Evolutionary conservation across 2,113 vertebrate genomes (phyloP).

Genomic region (Phyllostomus hastatus): DNA sequence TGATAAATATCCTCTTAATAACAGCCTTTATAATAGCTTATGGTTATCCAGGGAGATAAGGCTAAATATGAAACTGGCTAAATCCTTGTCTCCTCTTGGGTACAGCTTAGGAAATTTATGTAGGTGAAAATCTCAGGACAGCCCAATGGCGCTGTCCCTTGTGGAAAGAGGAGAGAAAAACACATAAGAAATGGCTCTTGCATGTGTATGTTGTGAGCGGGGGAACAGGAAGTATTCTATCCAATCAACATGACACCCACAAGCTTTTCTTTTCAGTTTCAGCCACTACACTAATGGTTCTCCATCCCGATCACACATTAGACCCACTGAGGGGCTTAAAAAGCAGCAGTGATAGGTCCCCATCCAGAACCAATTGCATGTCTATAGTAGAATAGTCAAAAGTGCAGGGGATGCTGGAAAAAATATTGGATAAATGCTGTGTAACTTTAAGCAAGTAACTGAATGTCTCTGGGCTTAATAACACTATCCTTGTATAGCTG

Average conservation of each 20-base stretch:
- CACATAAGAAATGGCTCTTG: not conserved
- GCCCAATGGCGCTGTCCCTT: not conserved
- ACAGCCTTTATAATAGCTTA: not conserved
- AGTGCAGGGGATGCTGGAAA: not conserved
- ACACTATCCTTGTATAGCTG: not conserved
- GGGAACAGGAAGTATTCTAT: not conserved
- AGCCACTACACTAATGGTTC: no score
- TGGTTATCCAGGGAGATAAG: not conserved
- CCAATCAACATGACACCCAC: not conserved
- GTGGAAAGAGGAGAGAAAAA: not conserved
- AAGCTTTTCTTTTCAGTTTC: not conserved
- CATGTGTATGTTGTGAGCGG: fast-evolving
- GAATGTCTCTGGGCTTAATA: not conserved
- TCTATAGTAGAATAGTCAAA: not conserved
- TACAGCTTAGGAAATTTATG: not conserved
- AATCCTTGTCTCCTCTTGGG: not conserved
- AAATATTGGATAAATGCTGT: not conserved
- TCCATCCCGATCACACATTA: not conserved
- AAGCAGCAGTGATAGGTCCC: not conserved
- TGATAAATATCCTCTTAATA: not conserved
- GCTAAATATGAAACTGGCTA: not conserved
- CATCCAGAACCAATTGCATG: not conserved
- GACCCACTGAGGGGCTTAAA: not conserved
- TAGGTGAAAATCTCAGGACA: not conserved
- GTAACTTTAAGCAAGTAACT: not conserved